phyloP scores from a whole-genome alignment of 2,113 vertebrate genomes.

The Notechis scutatus region DNA sequence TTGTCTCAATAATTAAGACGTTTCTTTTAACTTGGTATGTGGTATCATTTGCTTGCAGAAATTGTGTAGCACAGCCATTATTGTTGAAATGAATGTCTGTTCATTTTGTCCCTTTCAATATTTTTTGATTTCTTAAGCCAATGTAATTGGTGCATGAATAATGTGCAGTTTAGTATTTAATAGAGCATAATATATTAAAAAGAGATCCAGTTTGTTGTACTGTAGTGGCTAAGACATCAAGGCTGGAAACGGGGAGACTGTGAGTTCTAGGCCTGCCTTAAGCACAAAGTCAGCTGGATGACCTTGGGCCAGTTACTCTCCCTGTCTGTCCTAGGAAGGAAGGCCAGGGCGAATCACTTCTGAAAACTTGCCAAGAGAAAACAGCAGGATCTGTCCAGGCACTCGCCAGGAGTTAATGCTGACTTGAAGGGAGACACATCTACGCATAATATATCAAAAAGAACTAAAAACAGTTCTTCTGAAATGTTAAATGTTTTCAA shows the following conservation, averaged over 20 bases:
- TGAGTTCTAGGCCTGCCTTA: not conserved
- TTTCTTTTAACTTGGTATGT: not conserved
- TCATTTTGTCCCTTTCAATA: conserved; percentile 56
- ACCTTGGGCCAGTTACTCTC: not conserved
- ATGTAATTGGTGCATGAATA: conserved; percentile 32
- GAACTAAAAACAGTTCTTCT: not conserved
- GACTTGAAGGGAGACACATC: not conserved
- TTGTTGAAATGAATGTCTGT: conserved; percentile 66
- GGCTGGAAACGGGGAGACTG: not conserved
- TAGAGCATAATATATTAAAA: not conserved
- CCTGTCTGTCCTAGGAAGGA: not conserved
- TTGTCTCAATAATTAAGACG: not conserved
- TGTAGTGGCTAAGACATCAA: not conserved
- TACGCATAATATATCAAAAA: not conserved
- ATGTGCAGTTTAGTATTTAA: conserved; percentile 32
- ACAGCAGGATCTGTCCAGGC: not conserved
- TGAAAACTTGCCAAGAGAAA: not conserved
- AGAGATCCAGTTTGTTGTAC: not conserved
- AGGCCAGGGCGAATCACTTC: not conserved
- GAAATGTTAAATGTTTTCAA: not conserved
- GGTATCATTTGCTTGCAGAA: not conserved
- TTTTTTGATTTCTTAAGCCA: conserved; percentile 50
- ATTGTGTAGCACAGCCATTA: not conserved
- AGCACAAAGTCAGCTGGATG: not conserved
- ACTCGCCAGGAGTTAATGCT: not conserved